Base-by-base conservation (phyloP, 2,797 vertebrate genomes). In the Amblyraja radiata region DNA sequence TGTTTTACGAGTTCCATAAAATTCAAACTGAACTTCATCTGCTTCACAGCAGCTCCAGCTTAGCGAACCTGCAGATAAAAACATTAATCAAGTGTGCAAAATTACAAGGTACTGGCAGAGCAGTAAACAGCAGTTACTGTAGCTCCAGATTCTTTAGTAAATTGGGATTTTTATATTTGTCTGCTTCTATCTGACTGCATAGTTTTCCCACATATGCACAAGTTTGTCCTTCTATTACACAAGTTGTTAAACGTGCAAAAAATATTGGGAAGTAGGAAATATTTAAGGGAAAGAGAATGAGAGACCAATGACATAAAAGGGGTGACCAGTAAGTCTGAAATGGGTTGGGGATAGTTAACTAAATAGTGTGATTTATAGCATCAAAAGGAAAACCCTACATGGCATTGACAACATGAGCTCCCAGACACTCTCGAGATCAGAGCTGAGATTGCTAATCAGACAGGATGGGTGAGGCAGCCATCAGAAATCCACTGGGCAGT, bases 391-490 rank as follows among this genome's bases (percentile, higher is more conserved):
- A 92, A 54, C 32, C 71, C 36, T 32, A 1, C 90, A 76, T 6
- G 7, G 4, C 90, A 92, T 13, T 74, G 36, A 76, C 90, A 92
- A 92, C 71, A 54, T 28, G 7, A 76, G 25, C 25, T 76, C 39
- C 90, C 90, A 73, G 71, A 54, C 90, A 74, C 36, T 28, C 68
- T 16, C 54, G 23, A 91, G 90, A 91, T 71, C 36, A 23, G 90
- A 32, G 10, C 90, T 74, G 90, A 92, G 90, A 76, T 92, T 92
- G 90, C 25, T 11, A 71, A 76, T 73, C 90, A 92, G 65, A 92
- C 90, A 92, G 90, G 90, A 92, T 92, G 90, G 90, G 90, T 92
- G 90, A 92, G 90, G 90, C 90, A 92, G 90, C 21, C 90, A 76
- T 73, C 90, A 92, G 58, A 28, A 74, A 92, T 74, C 36, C 23